phyloP scores from a whole-genome alignment of 2,113 vertebrate species.

The Sturnus vulgaris region DNA sequence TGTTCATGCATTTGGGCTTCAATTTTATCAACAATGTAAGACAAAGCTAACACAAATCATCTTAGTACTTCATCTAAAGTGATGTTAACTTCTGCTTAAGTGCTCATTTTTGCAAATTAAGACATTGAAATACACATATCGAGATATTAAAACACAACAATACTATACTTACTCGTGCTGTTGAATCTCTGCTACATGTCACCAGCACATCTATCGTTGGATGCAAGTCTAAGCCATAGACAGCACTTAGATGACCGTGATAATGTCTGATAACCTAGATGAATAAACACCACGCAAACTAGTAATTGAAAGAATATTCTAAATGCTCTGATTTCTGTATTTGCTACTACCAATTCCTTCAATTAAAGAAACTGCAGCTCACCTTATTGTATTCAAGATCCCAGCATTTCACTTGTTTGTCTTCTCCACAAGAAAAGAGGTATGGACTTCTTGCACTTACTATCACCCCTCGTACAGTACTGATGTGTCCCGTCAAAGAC shows the following conservation, averaged over 20 bases:
- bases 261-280: slow-evolving; percentile 95
- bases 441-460: slow-evolving; percentile 92
- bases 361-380: background rate
- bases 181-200: slow-evolving; percentile 95
- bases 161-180: slow-evolving; percentile 83
- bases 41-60: background rate
- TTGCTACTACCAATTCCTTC: background rate
- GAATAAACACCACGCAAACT: background rate
- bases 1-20: background rate
- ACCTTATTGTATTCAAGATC: slow-evolving; percentile 99
- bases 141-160: background rate
- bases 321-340: background rate
- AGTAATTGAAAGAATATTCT: background rate
- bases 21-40: background rate
- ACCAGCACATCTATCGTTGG: slow-evolving; percentile 95
- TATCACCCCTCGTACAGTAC: slow-evolving; percentile 93
- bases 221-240: slow-evolving; percentile 93
- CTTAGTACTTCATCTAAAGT: background rate
- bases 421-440: slow-evolving; percentile 97
- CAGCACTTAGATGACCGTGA: slow-evolving; percentile 94
- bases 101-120: background rate
- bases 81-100: background rate
- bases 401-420: slow-evolving; percentile 99
- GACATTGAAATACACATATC: background rate
- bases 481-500: slow-evolving; percentile 95